Conservation (phyloP, 2,113 vertebrate species). For the Microcebus lehilahytsara region DNA sequence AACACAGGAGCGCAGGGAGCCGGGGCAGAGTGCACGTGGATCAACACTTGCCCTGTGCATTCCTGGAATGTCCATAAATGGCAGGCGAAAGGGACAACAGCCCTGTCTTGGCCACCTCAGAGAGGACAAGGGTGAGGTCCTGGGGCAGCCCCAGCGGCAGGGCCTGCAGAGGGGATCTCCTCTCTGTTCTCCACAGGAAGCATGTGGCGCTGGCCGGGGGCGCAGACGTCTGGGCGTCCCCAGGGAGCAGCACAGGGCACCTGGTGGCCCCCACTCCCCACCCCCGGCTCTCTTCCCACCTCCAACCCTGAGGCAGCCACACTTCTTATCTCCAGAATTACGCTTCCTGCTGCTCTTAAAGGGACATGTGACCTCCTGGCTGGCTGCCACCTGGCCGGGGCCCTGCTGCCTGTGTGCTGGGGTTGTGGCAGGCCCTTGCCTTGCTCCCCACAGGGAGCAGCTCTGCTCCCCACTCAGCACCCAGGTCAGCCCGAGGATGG, state of each 20-base stretch:
- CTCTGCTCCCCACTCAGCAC: neutral
- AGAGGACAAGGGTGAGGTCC: neutral
- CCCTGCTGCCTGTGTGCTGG: neutral
- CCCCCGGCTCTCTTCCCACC: constrained; percentile 6
- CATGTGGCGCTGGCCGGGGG: neutral
- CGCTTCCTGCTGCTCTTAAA: constrained; percentile 67
- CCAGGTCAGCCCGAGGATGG: neutral
- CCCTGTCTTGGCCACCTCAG: neutral
- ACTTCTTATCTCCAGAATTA: constrained; percentile 47
- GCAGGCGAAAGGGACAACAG: neutral
- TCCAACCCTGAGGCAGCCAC: neutral
- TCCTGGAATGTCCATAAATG: neutral
- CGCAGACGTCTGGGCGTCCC: constrained; percentile 71
- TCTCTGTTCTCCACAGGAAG: constrained; percentile 70
- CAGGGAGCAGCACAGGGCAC: constrained; percentile 10
- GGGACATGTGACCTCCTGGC: neutral
- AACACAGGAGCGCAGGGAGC: neutral
- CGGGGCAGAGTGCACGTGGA: neutral
- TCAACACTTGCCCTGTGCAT: neutral
- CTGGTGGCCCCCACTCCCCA: neutral
- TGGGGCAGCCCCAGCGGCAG: constrained; percentile 69
- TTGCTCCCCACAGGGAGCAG: neutral
- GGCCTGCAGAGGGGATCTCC: constrained; percentile 74
- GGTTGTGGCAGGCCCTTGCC: neutral
- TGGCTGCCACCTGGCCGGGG: neutral